These are phyloP conservation scores for Butorides virescens DNA, from an alignment of 2,113 vertebrate genomes.

Conservation along the genomic window DNA sequence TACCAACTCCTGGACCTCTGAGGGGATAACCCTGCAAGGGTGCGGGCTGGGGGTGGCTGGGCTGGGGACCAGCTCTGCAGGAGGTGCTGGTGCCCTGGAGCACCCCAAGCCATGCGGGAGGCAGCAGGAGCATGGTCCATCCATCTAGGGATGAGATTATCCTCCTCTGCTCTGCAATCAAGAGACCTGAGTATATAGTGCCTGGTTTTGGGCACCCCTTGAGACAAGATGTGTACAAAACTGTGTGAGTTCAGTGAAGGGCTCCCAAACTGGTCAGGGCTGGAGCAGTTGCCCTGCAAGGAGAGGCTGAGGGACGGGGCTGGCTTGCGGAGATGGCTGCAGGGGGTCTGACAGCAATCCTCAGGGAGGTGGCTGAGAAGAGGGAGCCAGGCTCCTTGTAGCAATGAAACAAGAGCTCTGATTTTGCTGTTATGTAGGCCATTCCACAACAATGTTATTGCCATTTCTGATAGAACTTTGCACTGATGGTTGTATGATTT, in stretches of 20 bases:
- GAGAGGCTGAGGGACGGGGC: neutral
- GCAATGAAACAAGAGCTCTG: neutral
- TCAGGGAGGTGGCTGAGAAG: neutral
- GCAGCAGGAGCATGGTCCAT: neutral
- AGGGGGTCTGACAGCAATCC: fast-evolving
- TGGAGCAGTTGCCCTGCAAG: neutral
- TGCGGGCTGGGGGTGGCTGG: fast-evolving
- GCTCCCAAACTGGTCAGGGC: neutral
- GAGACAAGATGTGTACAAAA: neutral
- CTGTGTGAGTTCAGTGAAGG: fast-evolving
- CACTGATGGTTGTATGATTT: neutral
- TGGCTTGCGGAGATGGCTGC: neutral
- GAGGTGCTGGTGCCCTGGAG: neutral
- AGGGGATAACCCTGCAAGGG: neutral
- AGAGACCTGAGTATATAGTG: neutral
- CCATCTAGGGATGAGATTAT: neutral
- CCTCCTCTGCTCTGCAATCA: neutral
- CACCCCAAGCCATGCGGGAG: neutral
- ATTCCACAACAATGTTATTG: neutral
- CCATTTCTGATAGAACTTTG: neutral
- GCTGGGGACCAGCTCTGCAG: neutral
- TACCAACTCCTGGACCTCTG: neutral
- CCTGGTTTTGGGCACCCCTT: neutral
- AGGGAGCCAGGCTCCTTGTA: neutral
- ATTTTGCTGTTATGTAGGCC: neutral